Conservation (phyloP, 2,113 vertebrate species). For the Myotis yumanensis region DNA sequence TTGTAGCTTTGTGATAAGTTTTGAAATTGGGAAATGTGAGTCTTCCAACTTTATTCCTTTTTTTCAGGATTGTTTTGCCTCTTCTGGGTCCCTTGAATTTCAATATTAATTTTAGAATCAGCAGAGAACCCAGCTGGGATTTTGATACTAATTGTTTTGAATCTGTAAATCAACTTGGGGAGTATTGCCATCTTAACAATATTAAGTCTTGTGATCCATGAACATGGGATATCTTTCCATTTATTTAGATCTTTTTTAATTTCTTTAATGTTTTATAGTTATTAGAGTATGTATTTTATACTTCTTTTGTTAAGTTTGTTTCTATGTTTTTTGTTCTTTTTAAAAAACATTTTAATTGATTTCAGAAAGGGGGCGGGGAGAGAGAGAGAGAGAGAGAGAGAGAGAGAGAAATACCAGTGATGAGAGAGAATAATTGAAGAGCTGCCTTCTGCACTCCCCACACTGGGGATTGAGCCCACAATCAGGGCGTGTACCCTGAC, state of each 20-base stretch:
- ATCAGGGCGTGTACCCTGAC: not conserved
- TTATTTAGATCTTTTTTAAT: conserved; percentile 43
- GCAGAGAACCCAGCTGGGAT: not conserved
- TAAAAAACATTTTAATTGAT: not conserved
- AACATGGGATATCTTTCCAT: not conserved
- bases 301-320: not conserved
- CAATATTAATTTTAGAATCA: conserved; percentile 6
- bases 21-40: conserved; percentile 16
- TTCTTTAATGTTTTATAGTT: conserved; percentile 37
- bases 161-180: not conserved
- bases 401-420: not conserved
- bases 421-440: not conserved
- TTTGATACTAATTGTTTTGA: conserved; percentile 10
- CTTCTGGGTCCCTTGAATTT: conserved; percentile 1
- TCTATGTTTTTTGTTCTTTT: not conserved
- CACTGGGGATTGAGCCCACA: not conserved
- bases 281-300: conserved; percentile 2
- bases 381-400: no score
- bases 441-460: not conserved
- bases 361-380: no score
- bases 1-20: conserved; percentile 1
- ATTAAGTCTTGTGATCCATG: not conserved
- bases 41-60: not conserved
- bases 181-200: not conserved
- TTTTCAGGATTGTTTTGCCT: not conserved